phyloP scores from a whole-genome alignment of 2,888 invertebrate species.

The Tetragnatha montana region DNA sequence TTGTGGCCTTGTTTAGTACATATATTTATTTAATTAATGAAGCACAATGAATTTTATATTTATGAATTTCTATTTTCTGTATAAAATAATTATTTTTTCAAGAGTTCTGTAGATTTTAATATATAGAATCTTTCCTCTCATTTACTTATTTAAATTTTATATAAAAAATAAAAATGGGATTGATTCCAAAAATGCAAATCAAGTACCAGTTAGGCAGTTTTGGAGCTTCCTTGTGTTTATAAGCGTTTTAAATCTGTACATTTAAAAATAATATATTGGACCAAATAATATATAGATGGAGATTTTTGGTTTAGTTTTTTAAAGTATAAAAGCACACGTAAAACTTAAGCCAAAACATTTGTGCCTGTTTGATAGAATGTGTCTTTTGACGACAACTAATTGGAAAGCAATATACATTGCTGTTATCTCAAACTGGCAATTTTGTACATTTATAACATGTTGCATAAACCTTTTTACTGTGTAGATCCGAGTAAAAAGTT shows the following conservation, averaged over 20 bases:
- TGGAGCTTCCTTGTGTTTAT: conserved; percentile 3
- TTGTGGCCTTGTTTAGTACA: conserved; percentile 22
- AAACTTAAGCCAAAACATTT: conserved; percentile 27
- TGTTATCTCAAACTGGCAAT: neutral
- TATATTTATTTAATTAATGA: conserved; percentile 10
- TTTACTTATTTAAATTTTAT: neutral
- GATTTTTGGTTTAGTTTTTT: conserved; percentile 51
- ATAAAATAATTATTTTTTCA: conserved; percentile 16
- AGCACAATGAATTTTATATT: conserved; percentile 5
- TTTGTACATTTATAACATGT: neutral
- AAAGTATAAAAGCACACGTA: conserved; percentile 6
- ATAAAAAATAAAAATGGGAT: neutral
- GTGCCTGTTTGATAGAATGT: conserved; percentile 19
- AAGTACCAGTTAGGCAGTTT: neutral
- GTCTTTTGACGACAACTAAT: neutral
- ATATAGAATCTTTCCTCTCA: neutral
- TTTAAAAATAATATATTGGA: conserved; percentile 55
- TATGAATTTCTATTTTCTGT: conserved; percentile 19
- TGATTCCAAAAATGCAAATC: neutral
- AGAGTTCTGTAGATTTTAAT: neutral
- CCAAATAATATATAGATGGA: conserved; percentile 45
- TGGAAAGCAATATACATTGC: neutral
- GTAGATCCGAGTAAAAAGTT: neutral
- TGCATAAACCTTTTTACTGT: neutral
- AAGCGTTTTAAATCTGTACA: conserved; percentile 49